Evolutionary conservation across 2,888 invertebrate species (phyloP), one percentile per base, ranked within the genome.

Genomic region (Flexamia atlantica): DNA sequence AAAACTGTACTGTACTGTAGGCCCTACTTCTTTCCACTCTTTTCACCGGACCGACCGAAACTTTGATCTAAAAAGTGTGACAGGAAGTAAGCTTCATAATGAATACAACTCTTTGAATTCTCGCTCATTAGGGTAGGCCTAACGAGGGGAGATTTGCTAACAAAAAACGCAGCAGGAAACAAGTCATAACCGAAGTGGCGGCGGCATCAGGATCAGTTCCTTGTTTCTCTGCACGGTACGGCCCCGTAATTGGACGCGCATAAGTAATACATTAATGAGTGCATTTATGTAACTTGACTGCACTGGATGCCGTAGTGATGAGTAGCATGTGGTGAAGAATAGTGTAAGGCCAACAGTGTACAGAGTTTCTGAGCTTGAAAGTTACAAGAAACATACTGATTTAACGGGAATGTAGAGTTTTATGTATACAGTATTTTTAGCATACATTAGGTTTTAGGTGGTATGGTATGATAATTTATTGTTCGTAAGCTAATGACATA

Each of bases 171-270:
- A 20, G 57, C 57, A 20, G 57, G 57, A 57, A 57, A 57, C 57
- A 10, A 7, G 57, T 64, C 64, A 64, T 64, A 64, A 64, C 64
- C 25, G 57, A 57, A 46, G 46, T 9, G 2, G 10, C 20, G 3
- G 53, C 53, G 28, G 64, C 28, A 30, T 64, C 72, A 2, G 46
- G 2, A 50, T 50, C 46, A 36, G 36, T 76, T 76, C 76, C 76
- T 50, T 50, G 76, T 76, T 76, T 40, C 76, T 23, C 30, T 20
- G 42, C 42, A 42, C 76, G 17, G 76, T 70, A 9, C 40, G 46
- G 76, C 7, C 36, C n/a, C 20, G 40, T 70, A 76, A 46, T 76
- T 76, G 46, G 76, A 25, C 28, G 2, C 72, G 76, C 76, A 76
- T 76, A 76, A 46, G 50, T 76, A 28, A 17, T 14, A 23, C 46